phyloP scores from a whole-genome alignment of 2,797 vertebrate genomes.

The Oryzias dopingdopingensis region DNA sequence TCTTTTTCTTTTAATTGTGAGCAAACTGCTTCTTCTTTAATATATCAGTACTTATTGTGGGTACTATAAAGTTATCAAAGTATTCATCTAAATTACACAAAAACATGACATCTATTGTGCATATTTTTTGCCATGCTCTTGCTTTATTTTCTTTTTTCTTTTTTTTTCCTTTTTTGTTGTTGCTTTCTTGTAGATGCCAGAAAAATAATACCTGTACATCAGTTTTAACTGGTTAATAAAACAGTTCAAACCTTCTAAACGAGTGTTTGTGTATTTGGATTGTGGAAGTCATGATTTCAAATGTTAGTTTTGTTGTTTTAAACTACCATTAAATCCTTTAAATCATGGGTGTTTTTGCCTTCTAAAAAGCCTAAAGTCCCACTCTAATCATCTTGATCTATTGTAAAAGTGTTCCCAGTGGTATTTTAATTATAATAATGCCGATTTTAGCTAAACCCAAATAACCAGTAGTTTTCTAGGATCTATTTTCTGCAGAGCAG shows the following conservation, averaged over 20 bases:
- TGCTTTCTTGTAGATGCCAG: slow-evolving; percentile 34
- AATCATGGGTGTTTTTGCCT: no score
- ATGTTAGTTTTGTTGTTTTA: neutral
- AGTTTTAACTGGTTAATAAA: slow-evolving; percentile 68
- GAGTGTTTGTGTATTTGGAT: slow-evolving; percentile 3
- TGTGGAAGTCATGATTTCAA: neutral
- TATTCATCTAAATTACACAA: slow-evolving; percentile 27
- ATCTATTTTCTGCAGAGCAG: no score
- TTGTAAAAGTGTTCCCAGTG: no score
- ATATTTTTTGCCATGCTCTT: slow-evolving; percentile 39
- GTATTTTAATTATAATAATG: no score
- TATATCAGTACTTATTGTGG: slow-evolving; percentile 32
- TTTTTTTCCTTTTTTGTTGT: slow-evolving; percentile 31
- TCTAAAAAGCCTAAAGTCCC: no score
- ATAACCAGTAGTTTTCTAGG: no score
- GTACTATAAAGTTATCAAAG: slow-evolving; percentile 23
- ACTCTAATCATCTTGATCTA: no score
- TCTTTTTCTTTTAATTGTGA: neutral
- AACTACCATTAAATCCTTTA: no score
- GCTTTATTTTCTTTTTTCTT: slow-evolving; percentile 15
- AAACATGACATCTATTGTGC: slow-evolving; percentile 27
- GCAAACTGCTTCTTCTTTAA: neutral
- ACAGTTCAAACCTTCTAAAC: slow-evolving; percentile 35
- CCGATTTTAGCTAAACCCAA: no score
- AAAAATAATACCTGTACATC: slow-evolving; percentile 36